phyloP scores from a whole-genome alignment of 2,888 invertebrate species.

The Hirtodrosophila duncani region DNA sequence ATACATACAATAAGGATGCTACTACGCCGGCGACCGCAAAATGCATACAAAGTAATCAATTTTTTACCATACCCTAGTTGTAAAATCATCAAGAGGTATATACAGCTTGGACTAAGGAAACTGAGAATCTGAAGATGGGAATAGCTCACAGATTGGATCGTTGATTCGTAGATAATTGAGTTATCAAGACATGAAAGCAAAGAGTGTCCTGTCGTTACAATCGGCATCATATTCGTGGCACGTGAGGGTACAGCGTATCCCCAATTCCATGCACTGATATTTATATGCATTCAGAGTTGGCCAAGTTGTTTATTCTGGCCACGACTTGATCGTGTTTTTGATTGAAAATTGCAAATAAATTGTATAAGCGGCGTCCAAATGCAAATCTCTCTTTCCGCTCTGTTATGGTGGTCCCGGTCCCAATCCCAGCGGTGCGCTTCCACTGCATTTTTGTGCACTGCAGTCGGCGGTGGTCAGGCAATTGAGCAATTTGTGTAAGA shows the following conservation, averaged over 20 bases:
- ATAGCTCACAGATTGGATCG: too few relatives aligned
- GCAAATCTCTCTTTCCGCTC: conserved; percentile 51
- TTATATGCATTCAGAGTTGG: too few relatives aligned
- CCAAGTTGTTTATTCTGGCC: conserved; percentile 52
- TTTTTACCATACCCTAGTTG: too few relatives aligned
- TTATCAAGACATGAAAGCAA: too few relatives aligned
- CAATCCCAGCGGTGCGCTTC: background rate
- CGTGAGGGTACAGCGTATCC: too few relatives aligned
- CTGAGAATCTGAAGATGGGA: too few relatives aligned
- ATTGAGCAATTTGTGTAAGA: conserved; percentile 65
- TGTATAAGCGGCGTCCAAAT: conserved; percentile 64
- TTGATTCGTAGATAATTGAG: too few relatives aligned
- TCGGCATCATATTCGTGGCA: too few relatives aligned
- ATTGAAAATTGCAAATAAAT: conserved; percentile 73
- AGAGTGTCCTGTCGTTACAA: too few relatives aligned
- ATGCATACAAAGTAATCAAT: conserved; percentile 49
- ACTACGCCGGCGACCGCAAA: conserved; percentile 12
- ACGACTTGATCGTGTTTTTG: conserved; percentile 61
- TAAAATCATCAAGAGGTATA: too few relatives aligned
- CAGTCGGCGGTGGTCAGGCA: conserved; percentile 29
- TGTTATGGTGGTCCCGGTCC: conserved; percentile 45
- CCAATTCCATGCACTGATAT: too few relatives aligned
- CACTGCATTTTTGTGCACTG: background rate
- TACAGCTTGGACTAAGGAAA: too few relatives aligned
- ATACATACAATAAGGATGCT: conserved; percentile 2